Base-by-base conservation (phyloP, 1,140 invertebrate genomes). In the Hyles vespertilio region DNA sequence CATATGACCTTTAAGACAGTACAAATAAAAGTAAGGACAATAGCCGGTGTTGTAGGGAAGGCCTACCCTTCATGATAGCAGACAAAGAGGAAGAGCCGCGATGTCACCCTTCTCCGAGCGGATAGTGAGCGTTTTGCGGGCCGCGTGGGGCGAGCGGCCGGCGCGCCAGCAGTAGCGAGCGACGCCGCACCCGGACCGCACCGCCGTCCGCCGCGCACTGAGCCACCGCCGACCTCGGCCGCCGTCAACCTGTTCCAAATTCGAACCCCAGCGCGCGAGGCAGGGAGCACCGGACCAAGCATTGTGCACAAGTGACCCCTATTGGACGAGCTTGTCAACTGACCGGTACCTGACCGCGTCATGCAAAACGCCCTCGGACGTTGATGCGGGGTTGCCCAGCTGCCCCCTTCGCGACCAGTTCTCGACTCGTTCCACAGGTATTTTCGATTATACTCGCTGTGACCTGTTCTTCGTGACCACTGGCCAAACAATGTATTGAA, bases 21-120 rank as follows among this genome's bases (percentile, higher is more conserved):
- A 57, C 36, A 56, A 63, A 63, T 57, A 53, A 65, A 60, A 50
- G 43, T 40, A 45, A 44, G 36, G 50, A 69, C 58, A 72, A 72
- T 66, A 62, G 61, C 34, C n/a, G 54, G 63, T 51, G 59, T 59
- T 33, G 53, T 75, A 70, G 74, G 67, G 72, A 64, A 68, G 59
- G 61, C 57, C 70, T 75, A 70, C 78, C 81, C 77, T 77, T 80
- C 79, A 56, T 58, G 49, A 47, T 52, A 40, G 51, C 53, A 57
- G 70, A 82, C 70, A 79, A 80, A 67, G 68, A 84, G 75, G 81
- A 87, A 81, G 82, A 80, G 70, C 61, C 56, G 63, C 63, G 68
- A 74, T 85, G 81, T 86, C 80, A 87, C 85, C 83, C 85, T 88
- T 87, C 84, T 84, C 79, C 64, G 64, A 61, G 61, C 65, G 58